Base-by-base conservation (phyloP, 2,113 vertebrate species). In the Gnathonemus longibarbis region DNA sequence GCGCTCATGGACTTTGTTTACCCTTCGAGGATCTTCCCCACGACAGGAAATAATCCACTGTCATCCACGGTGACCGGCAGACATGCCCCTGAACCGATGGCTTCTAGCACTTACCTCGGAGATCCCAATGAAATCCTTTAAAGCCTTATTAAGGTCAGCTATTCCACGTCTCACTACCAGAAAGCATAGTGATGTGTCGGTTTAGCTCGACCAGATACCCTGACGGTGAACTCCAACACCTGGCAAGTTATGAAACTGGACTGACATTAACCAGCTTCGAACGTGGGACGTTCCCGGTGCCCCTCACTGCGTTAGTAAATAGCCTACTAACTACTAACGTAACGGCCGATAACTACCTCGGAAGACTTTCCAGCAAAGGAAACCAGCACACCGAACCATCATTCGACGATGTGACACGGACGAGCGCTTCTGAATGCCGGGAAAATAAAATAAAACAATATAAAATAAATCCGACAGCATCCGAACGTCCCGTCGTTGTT, bases 311-410 rank as follows among this genome's bases (percentile, higher is more conserved):
- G 9, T 83, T n/a, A 80, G 88, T 53, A 83, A 89, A 77, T 13
- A 89, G 48, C 66, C 17, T 27, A 70, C 88, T 77, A 80, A 10
- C 13, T 83, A 89, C 48, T 27, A 66, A 35, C 48, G 31, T 48
- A 35, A 49, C 77, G 39, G 62, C 46, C 24, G 31, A 74, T 74
- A 74, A 45, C 35, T 90, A 88, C 90, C 87, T 90, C 27, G 39
- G 42, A 53, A 88, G 70, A 88, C 49, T 83, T 77, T 46, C 35
- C 70, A 84, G 46, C 90, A 84, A 77, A 45, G 11, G 85, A 86
- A 77, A 46, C 50, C 39, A 53, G 66, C 70, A 31, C 48, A 66
- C n/a, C 9, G 39, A 80, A 39, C 13, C 19, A 46, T 24, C 74
- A 48, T 84, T 70, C 70, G 83, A 49, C 53, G 87, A 90, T 48